These are phyloP conservation scores for Drosophila pruinosa DNA, from an alignment of 1,140 invertebrate species.

Conservation along the genomic window DNA sequence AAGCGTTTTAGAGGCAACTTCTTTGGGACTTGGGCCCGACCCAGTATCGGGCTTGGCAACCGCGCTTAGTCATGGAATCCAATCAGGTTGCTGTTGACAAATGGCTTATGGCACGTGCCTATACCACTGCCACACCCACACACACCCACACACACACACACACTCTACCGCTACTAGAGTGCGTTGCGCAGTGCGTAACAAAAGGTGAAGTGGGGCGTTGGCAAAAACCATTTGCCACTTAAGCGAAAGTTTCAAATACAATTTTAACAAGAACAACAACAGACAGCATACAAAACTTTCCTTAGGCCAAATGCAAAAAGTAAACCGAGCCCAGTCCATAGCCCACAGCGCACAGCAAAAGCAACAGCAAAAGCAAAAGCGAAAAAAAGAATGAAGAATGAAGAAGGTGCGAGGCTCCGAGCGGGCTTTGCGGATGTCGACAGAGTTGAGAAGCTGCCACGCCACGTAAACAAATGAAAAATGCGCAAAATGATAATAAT, in stretches of 20 bases:
- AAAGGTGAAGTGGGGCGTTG: constrained; percentile 25
- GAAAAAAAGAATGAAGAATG: too few species aligned
- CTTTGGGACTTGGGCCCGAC: not conserved
- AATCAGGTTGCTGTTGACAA: constrained; percentile 72
- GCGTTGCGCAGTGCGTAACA: constrained; percentile 7
- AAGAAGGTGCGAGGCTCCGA: not conserved
- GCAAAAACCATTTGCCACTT: constrained; percentile 67
- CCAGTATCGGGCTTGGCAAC: constrained; percentile 1
- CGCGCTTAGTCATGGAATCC: constrained; percentile 61
- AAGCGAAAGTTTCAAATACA: constrained; percentile 71
- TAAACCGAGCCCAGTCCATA: constrained; percentile 4
- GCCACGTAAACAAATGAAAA: constrained; percentile 38
- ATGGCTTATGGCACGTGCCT: constrained; percentile 73
- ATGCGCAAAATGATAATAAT: constrained; percentile 27
- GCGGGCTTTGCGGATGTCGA: not conserved
- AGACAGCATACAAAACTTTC: constrained; percentile 42
- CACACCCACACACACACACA: too few species aligned
- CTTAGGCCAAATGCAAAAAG: constrained; percentile 41
- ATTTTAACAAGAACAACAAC: constrained; percentile 52
- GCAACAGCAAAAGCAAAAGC: not conserved
- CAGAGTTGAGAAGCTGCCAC: not conserved
- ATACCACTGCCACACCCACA: constrained; percentile 2
- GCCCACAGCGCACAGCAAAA: not conserved
- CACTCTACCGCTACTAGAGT: too few species aligned
- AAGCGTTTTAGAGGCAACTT: constrained; percentile 49